Base-by-base conservation (phyloP, 1,140 invertebrate genomes). In the Portunus trituberculatus region DNA sequence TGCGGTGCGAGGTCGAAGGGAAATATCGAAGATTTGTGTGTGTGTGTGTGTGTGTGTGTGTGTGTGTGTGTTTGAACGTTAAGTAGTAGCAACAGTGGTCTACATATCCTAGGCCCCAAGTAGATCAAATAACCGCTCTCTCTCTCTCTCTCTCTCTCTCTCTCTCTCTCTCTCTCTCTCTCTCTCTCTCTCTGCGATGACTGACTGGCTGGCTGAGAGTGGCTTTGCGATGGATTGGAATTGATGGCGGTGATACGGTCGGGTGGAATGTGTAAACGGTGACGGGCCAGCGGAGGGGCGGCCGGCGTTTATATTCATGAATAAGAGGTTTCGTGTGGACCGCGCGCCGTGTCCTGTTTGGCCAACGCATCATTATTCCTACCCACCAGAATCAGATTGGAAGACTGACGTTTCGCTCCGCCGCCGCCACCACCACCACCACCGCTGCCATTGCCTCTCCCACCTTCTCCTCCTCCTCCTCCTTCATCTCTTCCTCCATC, bases 261-360 rank as follows among this genome's bases (percentile, higher is more conserved):
- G 67, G 67, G 6, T n/a, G 67, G 67, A 76, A 76, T 76, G 67
- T 76, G 67, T 76, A n/a, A 76, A 76, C 67, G 67, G 16, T 76
- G 67, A 76, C 67, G 67, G 67, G 67, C 67, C 20, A 20, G n/a
- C n/a, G 67, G 67, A 76, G 67, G 67, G 67, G 20, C 6, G 67
- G 67, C 67, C n/a, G 67, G 67, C 67, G 67, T 76, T 76, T 76
- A 76, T 76, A 76, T 76, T 76, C 67, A 76, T 76, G 67, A 76
- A 76, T 76, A 76, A 76, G 67, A 76, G 67, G 67, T 76, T 76
- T 76, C 20, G 67, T 76, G 67, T 76, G 67, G 67, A 76, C 67
- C 67, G 67, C 67, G 67, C 67, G 67, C 20, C 67, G 67, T 76
- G 67, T 76, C 67, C 67, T 76, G 67, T 76, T 76, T 76, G 67